Base-by-base conservation (phyloP, 2,888 invertebrate species). In the Standfussiana lucernea region DNA sequence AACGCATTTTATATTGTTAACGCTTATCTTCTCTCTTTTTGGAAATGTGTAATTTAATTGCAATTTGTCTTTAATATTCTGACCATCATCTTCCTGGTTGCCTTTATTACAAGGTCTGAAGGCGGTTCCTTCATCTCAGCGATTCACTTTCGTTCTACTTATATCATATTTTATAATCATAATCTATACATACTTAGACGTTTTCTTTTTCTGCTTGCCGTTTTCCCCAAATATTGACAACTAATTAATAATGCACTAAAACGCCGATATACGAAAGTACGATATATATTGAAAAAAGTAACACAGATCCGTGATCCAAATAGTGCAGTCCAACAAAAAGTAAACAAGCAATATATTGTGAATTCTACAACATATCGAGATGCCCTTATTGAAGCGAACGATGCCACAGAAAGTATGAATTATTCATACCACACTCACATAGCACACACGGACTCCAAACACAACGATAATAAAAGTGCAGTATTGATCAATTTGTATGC, bases 281-380 rank as follows among this genome's bases (percentile, higher is more conserved):
- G 13, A 66, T 18, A 32, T 32, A 37, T 24, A 37, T 35, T 3
- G 59, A 69, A 80, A 82, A 72, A 85, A 75, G 76, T 77, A 75
- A 68, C 45, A 72, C 81, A 80, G 81, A 88, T 90, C 89, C 89
- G 89, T 86, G 85, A 88, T 82, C 82, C 74, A 88, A 89, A 88
- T 90, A 84, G 82, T 80, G 61, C 77, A 81, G 77, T 85, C 75
- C 83, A 87, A 87, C 84, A 89, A 90, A 88, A 88, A 88, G 87
- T 86, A 90, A 90, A 90, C 91, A 88, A 90, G 89, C 84, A 90
- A 92, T 91, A 91, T 90, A 93, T 92, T 88, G 87, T 88, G 84
- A 86, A 88, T 71, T 82, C 81, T 67, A 85, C 84, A 78, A 86
- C 82, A 86, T 86, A 88, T 87, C 87, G 81, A 89, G 88, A 87